These are phyloP conservation scores for Drosophila neonasuta DNA, from an alignment of 2,888 invertebrate genomes.

Conservation along the genomic window DNA sequence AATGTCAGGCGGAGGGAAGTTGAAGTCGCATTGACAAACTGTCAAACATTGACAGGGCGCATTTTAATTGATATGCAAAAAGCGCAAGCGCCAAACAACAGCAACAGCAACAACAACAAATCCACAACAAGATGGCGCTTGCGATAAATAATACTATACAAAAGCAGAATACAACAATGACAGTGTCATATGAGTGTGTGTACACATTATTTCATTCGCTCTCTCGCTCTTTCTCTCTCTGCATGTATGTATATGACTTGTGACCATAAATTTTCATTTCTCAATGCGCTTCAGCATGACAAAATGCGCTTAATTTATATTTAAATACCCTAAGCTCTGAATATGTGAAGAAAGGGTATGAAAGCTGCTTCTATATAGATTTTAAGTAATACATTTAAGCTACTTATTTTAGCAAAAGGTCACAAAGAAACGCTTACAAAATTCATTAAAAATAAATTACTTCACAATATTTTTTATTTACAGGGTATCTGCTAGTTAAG, in stretches of 20 bases:
- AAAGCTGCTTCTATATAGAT: background rate
- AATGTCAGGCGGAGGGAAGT: conserved; percentile 37
- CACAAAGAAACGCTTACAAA: too few relatives aligned
- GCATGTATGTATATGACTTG: conserved; percentile 28
- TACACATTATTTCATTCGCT: background rate
- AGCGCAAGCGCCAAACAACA: conserved; percentile 77
- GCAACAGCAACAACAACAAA: conserved; percentile 34
- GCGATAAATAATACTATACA: conserved; percentile 62
- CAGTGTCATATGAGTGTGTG: conserved; percentile 7
- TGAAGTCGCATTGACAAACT: conserved; percentile 67
- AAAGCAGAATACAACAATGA: conserved; percentile 55
- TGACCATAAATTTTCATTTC: conserved; percentile 61
- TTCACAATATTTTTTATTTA: background rate
- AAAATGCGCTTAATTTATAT: conserved; percentile 56
- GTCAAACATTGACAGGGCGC: conserved; percentile 75
- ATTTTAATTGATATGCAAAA: conserved; percentile 78
- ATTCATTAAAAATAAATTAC: too few relatives aligned
- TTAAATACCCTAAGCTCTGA: background rate
- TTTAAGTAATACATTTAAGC: background rate
- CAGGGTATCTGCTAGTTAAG: conserved; percentile 2
- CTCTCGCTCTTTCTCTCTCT: background rate
- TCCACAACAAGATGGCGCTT: conserved; percentile 70
- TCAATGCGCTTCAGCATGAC: conserved; percentile 66
- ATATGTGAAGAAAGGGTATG: background rate
- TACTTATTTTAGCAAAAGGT: too few relatives aligned